These are phyloP conservation scores for Pedetes capensis DNA, from an alignment of 2,113 vertebrate species.

Conservation along the genomic window DNA sequence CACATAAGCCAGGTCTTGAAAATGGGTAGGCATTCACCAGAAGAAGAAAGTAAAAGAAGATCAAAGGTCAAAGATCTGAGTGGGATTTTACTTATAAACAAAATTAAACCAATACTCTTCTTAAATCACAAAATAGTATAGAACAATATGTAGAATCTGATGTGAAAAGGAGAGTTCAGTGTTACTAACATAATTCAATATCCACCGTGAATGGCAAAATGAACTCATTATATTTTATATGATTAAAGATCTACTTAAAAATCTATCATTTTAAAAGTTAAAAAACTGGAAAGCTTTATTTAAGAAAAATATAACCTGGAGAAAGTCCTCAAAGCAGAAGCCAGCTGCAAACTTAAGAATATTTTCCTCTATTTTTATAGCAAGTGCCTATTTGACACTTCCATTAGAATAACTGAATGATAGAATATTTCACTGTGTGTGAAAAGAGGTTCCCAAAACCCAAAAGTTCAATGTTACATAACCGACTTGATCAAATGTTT, in stretches of 20 bases:
- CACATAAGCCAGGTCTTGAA: not conserved
- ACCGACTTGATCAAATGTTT: not conserved
- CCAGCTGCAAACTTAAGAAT: not conserved
- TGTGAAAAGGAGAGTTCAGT: not conserved
- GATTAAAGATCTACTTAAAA: not conserved
- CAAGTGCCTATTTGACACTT: not conserved
- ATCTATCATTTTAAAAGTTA: constrained; percentile 23
- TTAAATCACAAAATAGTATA: not conserved
- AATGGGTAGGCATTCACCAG: not conserved
- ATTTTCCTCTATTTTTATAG: not conserved
- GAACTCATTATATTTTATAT: not conserved
- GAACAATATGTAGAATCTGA: not conserved
- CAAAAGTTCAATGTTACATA: not conserved
- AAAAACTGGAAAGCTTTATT: not conserved
- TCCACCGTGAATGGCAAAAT: not conserved
- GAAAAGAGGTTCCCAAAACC: not conserved
- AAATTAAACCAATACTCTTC: not conserved
- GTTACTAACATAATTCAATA: not conserved
- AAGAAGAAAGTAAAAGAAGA: constrained; percentile 2
- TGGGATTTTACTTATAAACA: not conserved
- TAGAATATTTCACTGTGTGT: not conserved
- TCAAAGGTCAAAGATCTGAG: not conserved
- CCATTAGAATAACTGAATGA: not conserved
- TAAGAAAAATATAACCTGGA: not conserved
- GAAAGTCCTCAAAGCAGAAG: not conserved